Evolutionary conservation across 2,113 vertebrate species (phyloP), one percentile per base, ranked within the genome.

Genomic region (Pelobates fuscus): DNA sequence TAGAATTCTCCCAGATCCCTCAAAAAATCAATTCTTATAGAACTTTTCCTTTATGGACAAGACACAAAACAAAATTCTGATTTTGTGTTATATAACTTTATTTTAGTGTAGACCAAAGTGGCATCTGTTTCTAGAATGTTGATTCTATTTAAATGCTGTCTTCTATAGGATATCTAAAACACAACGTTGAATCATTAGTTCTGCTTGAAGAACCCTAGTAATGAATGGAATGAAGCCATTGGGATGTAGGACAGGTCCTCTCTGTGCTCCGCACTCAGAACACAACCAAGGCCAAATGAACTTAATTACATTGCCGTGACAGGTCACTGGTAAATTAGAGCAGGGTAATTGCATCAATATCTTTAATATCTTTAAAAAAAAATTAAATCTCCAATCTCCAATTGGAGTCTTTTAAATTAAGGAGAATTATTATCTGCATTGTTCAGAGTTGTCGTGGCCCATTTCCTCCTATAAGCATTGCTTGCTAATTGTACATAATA

Each of bases 281-380:
- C 20, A 32, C 67, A 59, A 43, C 55, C 30, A 41, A 17, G 11
- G 29, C 30, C 30, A 41, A 44, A 67, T 44, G 5, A 67, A 75
- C 21, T 17, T 67, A 75, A 75, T 75, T 67, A 58, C 37, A 23
- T 44, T 62, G 52, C 43, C n/a, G 59, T 2, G 37, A 44, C 61
- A 57, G 71, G 71, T 75, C 71, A 74, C 30, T 4, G 11, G 61
- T 20, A 29, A 67, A 67, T 75, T 46, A 57, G 41, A 46, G 4
- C 37, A 23, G 25, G 32, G 64, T 75, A 75, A 75, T 75, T 67
- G 64, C 71, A 59, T 30, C 72, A 75, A 75, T 75, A 75, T 46
- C 55, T 67, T 67, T 67, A 60, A 75, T 75, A 75, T 75, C 71
- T 67, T 20, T 30, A 55, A 55, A 55, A 20, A 55, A 55, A 55